Evolutionary conservation across 2,888 invertebrate genomes (phyloP).

Genomic region (Troides aeacus): DNA sequence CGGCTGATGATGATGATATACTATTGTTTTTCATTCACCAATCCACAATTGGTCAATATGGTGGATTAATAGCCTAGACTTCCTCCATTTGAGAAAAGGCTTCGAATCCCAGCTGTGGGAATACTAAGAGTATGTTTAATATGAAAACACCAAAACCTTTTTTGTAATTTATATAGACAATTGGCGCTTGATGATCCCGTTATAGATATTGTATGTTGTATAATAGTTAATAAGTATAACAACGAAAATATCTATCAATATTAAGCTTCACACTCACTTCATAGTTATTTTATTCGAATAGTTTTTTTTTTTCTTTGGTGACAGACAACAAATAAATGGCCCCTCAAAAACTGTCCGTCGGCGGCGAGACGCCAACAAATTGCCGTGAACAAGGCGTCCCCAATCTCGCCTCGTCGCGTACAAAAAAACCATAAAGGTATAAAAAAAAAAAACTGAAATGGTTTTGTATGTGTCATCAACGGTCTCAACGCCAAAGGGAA

Average conservation of each 20-base stretch:
- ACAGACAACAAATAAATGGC: constrained; percentile 41
- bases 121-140: too few relatives aligned
- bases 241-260: not conserved
- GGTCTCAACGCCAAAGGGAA: constrained; percentile 39
- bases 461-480: constrained; percentile 62
- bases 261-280: not conserved
- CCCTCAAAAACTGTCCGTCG: constrained; percentile 43
- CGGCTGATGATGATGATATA: too few relatives aligned
- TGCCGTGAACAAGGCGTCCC: constrained; percentile 60
- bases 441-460: constrained; percentile 46
- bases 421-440: constrained; percentile 28
- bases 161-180: too few relatives aligned
- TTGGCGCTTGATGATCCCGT: not conserved
- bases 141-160: too few relatives aligned
- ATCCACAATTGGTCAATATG: too few relatives aligned
- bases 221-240: not conserved
- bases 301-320: constrained; percentile 12
- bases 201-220: not conserved
- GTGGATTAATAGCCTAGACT: too few relatives aligned
- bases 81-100: too few relatives aligned
- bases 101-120: too few relatives aligned
- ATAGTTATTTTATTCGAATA: not conserved
- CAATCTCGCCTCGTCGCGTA: constrained; percentile 53
- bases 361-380: constrained; percentile 58
- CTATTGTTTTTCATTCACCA: too few relatives aligned